Conservation (phyloP, 1,140 invertebrate genomes). For the Chymomyza costata region DNA sequence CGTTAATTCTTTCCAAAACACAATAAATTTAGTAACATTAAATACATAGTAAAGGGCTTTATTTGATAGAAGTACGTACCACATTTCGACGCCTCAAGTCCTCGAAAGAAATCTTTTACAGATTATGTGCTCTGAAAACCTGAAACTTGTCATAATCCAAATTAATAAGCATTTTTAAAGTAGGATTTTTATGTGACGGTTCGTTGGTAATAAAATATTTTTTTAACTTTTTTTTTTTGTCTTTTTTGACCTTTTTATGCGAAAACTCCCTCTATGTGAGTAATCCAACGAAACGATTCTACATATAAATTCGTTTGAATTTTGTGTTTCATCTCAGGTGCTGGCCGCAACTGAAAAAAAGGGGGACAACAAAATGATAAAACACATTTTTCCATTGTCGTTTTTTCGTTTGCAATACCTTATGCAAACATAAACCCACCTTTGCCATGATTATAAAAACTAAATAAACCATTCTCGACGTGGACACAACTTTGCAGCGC, state of each 20-base stretch:
- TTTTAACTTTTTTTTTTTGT: conserved; percentile 23
- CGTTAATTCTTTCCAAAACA: conserved; percentile 47
- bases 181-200: too few species aligned
- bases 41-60: conserved; percentile 14
- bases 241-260: conserved; percentile 20
- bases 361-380: conserved; percentile 43
- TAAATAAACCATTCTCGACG: conserved; percentile 17
- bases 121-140: conserved; percentile 19
- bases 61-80: conserved; percentile 52
- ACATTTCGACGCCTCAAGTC: conserved; percentile 30
- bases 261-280: conserved; percentile 16
- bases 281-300: conserved; percentile 15
- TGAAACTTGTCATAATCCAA: conserved; percentile 38
- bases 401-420: background rate
- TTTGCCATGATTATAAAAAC: conserved; percentile 16
- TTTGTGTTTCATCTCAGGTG: conserved; percentile 25
- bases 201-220: conserved; percentile 4
- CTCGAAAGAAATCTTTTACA: conserved; percentile 20
- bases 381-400: background rate
- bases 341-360: conserved; percentile 42
- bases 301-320: conserved; percentile 21
- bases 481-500: conserved; percentile 32
- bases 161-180: conserved; percentile 26
- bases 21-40: conserved; percentile 11
- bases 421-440: conserved; percentile 29